A percentile compares a stretch with the other conserved stretches of the same genome.
phyloP scores from a whole-genome alignment of 2,797 vertebrate genomes.

The Gastrophryne carolinensis region DNA sequence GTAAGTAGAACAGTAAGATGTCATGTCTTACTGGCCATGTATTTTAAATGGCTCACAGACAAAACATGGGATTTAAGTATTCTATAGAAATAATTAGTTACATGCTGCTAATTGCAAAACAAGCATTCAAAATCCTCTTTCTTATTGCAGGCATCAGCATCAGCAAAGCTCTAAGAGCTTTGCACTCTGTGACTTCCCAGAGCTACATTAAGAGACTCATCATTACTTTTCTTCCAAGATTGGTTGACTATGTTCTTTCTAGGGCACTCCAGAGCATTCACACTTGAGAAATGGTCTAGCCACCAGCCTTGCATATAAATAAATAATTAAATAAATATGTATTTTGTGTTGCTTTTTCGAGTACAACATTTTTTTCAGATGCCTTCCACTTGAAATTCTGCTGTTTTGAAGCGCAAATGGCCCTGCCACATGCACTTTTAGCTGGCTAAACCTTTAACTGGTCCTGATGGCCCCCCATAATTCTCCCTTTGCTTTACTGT shows the following conservation, averaged over 20 bases:
- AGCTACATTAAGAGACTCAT: background rate
- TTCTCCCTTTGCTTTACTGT: no score
- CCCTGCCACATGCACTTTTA: no score
- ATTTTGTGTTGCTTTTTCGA: no score
- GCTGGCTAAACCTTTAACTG: no score
- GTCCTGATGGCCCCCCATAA: no score
- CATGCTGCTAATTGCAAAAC: background rate
- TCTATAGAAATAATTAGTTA: background rate
- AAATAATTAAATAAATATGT: background rate
- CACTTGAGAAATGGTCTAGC: background rate
- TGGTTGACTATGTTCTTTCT: background rate
- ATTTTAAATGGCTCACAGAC: background rate
- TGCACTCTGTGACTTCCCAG: background rate
- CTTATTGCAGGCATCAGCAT: conserved; percentile 11
- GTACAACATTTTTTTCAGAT: no score
- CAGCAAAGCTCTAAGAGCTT: conserved; percentile 2
- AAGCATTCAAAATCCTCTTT: background rate
- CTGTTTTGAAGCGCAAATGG: no score
- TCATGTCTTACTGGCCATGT: background rate
- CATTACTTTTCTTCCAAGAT: background rate
- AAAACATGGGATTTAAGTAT: background rate
- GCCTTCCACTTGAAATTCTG: no score
- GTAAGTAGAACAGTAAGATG: no score
- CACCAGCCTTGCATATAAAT: background rate
- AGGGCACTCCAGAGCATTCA: background rate